These are phyloP conservation scores for Pachymerium ferrugineum DNA, from an alignment of 2,888 invertebrate species.

Conservation along the genomic window DNA sequence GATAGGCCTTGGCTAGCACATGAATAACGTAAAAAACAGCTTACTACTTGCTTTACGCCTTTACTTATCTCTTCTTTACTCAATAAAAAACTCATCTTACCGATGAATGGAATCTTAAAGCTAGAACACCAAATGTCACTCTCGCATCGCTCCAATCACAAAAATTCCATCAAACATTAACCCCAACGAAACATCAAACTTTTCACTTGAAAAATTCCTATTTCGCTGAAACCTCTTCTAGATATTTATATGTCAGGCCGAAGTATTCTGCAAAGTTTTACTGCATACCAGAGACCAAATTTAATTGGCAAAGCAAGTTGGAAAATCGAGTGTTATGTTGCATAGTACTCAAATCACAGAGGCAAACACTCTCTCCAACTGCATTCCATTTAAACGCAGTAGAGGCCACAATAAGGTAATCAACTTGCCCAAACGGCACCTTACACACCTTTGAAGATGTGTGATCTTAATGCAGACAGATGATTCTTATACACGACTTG, in stretches of 20 bases:
- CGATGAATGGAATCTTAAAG: too few species aligned
- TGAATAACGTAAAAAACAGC: too few species aligned
- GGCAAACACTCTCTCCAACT: not conserved
- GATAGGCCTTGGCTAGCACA: too few species aligned
- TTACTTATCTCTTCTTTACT: too few species aligned
- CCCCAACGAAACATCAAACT: not conserved
- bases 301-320: constrained; percentile 9
- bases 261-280: not conserved
- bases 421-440: not conserved
- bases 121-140: too few species aligned
- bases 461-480: constrained; percentile 14
- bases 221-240: not conserved
- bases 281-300: not conserved
- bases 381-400: constrained; percentile 7
- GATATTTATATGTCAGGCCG: not conserved
- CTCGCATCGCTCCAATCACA: too few species aligned
- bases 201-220: not conserved
- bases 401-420: constrained; percentile 8
- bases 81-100: too few species aligned
- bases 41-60: too few species aligned
- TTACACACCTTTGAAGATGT: not conserved
- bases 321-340: constrained; percentile 2
- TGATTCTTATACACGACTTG: not conserved
- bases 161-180: too few species aligned
- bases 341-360: not conserved